A percentile compares a stretch with the other conserved stretches of the same genome.
These are phyloP conservation scores for Candidula unifasciata DNA, from an alignment of 2,888 invertebrate species.

Conservation along the genomic window DNA sequence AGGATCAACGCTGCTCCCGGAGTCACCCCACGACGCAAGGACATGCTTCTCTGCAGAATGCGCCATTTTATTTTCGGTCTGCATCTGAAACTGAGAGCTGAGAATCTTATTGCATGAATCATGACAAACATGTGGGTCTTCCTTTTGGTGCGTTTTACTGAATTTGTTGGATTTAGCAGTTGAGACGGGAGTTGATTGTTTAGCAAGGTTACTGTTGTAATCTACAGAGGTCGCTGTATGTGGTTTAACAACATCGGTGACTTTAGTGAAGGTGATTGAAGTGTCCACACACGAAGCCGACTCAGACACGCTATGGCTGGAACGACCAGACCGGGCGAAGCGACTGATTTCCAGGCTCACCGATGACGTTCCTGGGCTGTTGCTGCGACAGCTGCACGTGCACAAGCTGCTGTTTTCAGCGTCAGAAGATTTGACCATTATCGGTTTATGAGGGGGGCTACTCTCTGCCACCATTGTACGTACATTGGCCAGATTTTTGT, in stretches of 20 bases:
- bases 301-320: neutral
- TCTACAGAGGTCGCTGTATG: neutral
- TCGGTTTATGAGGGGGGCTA: slow-evolving; percentile 30
- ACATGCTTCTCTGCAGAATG: too few relatives aligned
- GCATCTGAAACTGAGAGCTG: too few relatives aligned
- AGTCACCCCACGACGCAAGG: too few relatives aligned
- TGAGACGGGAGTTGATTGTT: neutral
- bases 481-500: neutral
- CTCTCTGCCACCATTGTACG: neutral
- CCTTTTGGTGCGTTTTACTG: neutral
- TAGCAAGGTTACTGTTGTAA: neutral
- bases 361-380: neutral
- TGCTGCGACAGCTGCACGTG: slow-evolving; percentile 12
- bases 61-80: neutral
- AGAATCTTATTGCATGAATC: neutral
- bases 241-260: neutral
- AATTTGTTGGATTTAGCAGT: slow-evolving; percentile 2
- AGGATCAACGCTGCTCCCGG: slow-evolving; percentile 34
- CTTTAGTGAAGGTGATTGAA: neutral
- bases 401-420: neutral
- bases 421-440: neutral
- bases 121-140: neutral
- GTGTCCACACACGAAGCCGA: neutral
- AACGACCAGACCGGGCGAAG: neutral
- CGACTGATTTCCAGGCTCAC: slow-evolving; percentile 1